Evolutionary conservation across 2,797 vertebrate genomes (phyloP).

Genomic region (Anas flavirostris): DNA sequence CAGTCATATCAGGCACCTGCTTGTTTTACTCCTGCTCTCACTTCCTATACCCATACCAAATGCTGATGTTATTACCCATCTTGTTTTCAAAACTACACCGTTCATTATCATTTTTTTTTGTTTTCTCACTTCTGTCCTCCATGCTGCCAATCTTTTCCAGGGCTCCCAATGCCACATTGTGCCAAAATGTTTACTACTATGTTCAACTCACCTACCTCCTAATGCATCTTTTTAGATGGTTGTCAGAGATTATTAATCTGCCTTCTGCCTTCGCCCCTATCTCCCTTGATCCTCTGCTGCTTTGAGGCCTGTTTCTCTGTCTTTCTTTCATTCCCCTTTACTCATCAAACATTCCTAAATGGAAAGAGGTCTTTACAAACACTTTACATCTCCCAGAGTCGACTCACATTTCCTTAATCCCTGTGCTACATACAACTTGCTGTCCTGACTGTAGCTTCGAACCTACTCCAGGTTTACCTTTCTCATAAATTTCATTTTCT

Average conservation of each 20-base stretch:
- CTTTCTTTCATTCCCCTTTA: neutral
- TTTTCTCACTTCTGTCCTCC: neutral
- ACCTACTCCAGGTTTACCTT: neutral
- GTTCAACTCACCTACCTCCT: neutral
- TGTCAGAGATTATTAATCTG: neutral
- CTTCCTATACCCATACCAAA: neutral
- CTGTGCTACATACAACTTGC: rapidly evolving
- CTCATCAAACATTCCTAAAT: neutral
- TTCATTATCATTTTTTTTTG: neutral
- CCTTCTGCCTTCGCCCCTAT: neutral
- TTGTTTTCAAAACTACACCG: neutral
- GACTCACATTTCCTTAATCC: neutral
- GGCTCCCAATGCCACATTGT: neutral
- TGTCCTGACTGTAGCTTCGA: neutral
- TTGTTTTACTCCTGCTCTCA: neutral
- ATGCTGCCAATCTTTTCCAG: neutral
- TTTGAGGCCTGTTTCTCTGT: neutral
- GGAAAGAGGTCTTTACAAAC: neutral
- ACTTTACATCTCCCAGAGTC: neutral
- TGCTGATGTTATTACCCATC: neutral
- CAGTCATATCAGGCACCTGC: neutral
- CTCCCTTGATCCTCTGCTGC: neutral
- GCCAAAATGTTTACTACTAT: neutral
- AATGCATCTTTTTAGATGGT: neutral
- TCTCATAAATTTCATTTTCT: neutral